Base-by-base conservation (phyloP, 2,113 vertebrate species). In the Macrotis lagotis region DNA sequence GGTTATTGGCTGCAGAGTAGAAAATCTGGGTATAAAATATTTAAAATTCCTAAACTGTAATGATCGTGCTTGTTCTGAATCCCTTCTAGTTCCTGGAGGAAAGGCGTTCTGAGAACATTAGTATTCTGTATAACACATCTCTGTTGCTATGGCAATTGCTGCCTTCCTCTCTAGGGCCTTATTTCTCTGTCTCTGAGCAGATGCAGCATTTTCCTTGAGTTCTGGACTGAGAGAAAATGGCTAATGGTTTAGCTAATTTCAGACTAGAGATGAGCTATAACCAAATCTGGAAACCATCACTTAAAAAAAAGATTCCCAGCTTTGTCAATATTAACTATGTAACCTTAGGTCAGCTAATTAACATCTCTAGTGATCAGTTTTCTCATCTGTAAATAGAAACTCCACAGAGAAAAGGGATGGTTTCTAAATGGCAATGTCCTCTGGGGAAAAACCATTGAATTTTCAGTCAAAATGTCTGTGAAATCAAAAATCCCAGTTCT, bases 111-210 rank as follows among this genome's bases (percentile, higher is more conserved):
- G 89, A 0, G 52, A 93, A 94, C 1, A 49, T 96, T 92, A 48
- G 96, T 93, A 89, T 83, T 92, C 93, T 31, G 26, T 24, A 66
- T 95, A 91, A n/a, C 92, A 96, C 91, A 53, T 91, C 25, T 51
- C 94, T 0, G 95, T 98, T 96, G 95, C 97, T 55, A 98, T 97
- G 97, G 97, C 88, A 90, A 98, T 52, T 0, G 7, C 95, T 74
- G 95, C 96, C 96, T 94, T 51, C 91, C 47, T 95, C 96, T 96
- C 96, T 90, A 12, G 4, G 91, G 96, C 47, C 89, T 89, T 90
- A 50, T 96, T 97, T 93, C 66, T 93, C 92, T 24, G 48, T 93
- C 91, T 97, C 94, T 90, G 52, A 0, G 97, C 95, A 97, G 97
- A 96, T 95, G 97, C 95, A 97, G 97, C 96, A 97, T 97, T 97